Conservation (phyloP, 1,140 invertebrate genomes). For the Ooceraea biroi region DNA sequence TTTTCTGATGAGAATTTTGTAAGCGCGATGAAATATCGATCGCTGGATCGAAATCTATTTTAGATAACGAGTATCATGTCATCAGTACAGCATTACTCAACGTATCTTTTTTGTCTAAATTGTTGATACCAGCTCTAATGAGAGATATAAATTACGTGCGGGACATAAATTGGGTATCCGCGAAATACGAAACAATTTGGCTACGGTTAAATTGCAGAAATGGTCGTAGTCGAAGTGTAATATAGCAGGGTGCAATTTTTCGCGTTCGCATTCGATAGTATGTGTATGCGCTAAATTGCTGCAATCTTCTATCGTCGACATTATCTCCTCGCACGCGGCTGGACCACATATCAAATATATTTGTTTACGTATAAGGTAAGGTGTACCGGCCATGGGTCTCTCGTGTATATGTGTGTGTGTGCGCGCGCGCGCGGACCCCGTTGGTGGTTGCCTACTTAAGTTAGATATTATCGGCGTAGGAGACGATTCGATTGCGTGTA, state of each 20-base stretch:
- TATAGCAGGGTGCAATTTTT: slow-evolving; percentile 37
- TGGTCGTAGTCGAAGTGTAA: slow-evolving; percentile 24
- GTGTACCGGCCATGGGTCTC: not conserved
- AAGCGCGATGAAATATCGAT: slow-evolving; percentile 8
- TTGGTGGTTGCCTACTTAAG: slow-evolving; percentile 76
- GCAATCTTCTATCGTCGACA: slow-evolving; percentile 60
- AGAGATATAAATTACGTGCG: slow-evolving; percentile 29
- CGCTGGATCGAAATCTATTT: slow-evolving; percentile 29
- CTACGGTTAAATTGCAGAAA: slow-evolving; percentile 47
- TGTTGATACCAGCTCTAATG: slow-evolving; percentile 30
- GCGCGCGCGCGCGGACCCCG: not conserved
- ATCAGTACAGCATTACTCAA: not conserved
- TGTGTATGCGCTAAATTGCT: slow-evolving; percentile 49
- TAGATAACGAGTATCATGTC: not conserved
- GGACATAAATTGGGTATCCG: slow-evolving; percentile 22
- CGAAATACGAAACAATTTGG: slow-evolving; percentile 51
- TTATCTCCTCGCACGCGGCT: slow-evolving; percentile 51
- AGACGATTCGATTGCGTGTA: slow-evolving; percentile 78
- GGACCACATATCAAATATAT: slow-evolving; percentile 52
- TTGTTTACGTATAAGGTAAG: slow-evolving; percentile 53
- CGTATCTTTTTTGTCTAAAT: not conserved
- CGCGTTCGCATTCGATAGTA: slow-evolving; percentile 3
- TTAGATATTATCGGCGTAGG: slow-evolving; percentile 76
- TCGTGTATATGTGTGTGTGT: too few relatives aligned
- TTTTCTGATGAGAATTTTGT: not conserved